Conservation (phyloP, 30 jellyfish, hydroid and myxozoan genomes). For the Hydractinia symbiolongicarpus region DNA sequence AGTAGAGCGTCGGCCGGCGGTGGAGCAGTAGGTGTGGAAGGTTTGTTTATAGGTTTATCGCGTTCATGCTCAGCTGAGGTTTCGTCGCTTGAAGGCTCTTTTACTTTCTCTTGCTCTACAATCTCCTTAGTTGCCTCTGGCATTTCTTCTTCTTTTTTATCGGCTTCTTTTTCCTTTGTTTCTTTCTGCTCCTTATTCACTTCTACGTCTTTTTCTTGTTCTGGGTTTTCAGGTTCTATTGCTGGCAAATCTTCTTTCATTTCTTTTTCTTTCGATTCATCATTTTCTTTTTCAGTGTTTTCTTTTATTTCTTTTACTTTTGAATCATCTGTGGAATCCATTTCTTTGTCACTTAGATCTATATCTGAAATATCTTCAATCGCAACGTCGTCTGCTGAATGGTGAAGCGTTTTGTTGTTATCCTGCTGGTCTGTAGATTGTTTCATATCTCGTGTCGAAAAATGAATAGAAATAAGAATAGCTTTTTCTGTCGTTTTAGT, state of each 20-base stretch:
- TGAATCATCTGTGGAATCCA: neutral
- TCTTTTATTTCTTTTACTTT: neutral
- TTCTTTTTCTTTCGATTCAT: neutral
- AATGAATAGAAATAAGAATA: too few species aligned
- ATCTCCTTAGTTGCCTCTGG: neutral
- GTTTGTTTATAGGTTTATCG: neutral
- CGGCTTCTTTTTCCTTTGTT: neutral
- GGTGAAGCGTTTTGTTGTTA: too few species aligned
- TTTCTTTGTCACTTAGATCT: neutral
- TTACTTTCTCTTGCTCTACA: neutral
- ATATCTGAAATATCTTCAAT: neutral
- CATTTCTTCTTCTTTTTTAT: neutral
- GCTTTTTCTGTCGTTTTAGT: too few species aligned
- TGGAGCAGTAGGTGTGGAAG: constrained; percentile 1
- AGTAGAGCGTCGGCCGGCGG: neutral
- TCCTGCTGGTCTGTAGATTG: too few species aligned
- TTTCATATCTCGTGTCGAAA: too few species aligned
- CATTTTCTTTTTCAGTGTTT: neutral
- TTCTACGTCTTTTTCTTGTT: neutral
- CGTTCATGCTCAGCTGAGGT: neutral
- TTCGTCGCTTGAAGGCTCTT: neutral
- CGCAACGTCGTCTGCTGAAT: neutral
- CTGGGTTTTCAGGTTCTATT: neutral
- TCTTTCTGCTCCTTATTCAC: neutral
- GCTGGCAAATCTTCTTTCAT: neutral